A percentile compares a stretch with the other conserved stretches of the same genome.
Conservation (phyloP, 2,113 vertebrate genomes). For the Brachirus orientalis region DNA sequence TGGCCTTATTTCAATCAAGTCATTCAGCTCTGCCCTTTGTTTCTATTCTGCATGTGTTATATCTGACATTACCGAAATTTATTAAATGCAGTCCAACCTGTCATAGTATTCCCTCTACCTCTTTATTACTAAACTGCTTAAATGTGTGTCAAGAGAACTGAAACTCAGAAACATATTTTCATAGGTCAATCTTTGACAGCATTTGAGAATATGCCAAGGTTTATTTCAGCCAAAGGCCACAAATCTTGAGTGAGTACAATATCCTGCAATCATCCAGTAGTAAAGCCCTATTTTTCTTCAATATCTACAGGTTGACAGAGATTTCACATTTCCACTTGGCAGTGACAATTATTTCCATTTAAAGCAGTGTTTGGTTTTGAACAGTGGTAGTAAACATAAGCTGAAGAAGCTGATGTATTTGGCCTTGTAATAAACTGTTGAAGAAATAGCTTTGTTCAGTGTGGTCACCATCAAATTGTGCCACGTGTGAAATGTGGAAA, state of each 20-base stretch:
- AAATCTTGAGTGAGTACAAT: no score
- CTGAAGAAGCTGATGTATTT: constrained; percentile 21
- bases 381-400: constrained; percentile 15
- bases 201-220: constrained; percentile 7
- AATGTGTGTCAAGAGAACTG: constrained; percentile 5
- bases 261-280: not conserved
- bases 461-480: constrained; percentile 19
- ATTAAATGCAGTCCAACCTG: not conserved
- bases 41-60: no score
- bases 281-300: not conserved
- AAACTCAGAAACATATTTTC: constrained; percentile 9
- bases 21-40: no score
- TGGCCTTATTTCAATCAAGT: no score
- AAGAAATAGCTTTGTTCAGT: constrained; percentile 51
- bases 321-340: constrained; percentile 7
- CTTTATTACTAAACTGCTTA: constrained; percentile 22
- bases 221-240: not conserved
- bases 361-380: constrained; percentile 3
- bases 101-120: not conserved
- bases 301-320: not conserved
- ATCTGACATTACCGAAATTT: not conserved
- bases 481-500: constrained; percentile 1
- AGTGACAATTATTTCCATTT: constrained; percentile 14
- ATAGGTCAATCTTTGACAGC: constrained; percentile 43
- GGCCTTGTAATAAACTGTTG: constrained; percentile 56